A percentile compares a stretch with the other conserved stretches of the same genome.
phyloP scores from a whole-genome alignment of 2,113 vertebrate genomes.

The Hymenochirus boettgeri region DNA sequence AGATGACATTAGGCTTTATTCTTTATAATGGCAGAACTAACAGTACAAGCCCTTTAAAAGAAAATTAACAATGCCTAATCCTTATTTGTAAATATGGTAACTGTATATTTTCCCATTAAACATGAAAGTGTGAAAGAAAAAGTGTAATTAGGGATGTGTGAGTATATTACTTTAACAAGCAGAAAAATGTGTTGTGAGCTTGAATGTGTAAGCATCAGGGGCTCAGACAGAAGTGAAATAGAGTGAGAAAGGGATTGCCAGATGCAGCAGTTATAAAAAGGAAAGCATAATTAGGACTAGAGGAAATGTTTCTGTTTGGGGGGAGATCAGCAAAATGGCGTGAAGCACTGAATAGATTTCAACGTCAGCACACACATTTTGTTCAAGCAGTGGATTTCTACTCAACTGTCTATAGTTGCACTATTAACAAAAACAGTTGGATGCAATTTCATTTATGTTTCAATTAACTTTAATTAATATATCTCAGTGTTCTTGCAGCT shows the following conservation, averaged over 20 bases:
- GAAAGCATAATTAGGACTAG: conserved; percentile 40
- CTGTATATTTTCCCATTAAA: no score
- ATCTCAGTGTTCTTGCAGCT: conserved; percentile 17
- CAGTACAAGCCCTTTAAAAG: no score
- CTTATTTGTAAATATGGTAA: no score
- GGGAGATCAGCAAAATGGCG: conserved; percentile 27
- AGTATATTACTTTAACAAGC: background rate
- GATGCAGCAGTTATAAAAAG: conserved; percentile 39
- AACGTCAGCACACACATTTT: conserved; percentile 28
- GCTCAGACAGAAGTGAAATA: conserved; percentile 32
- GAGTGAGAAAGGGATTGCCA: conserved; percentile 38
- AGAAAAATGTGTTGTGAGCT: conserved; percentile 1
- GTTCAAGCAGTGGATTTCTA: conserved; percentile 20
- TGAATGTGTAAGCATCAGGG: conserved; percentile 14
- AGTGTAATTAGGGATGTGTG: background rate
- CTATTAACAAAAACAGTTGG: conserved; percentile 9
- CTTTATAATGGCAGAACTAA: no score
- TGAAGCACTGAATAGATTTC: conserved; percentile 25
- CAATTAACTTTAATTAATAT: conserved; percentile 37
- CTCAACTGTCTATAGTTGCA: conserved; percentile 2
- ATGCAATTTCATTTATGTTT: conserved; percentile 25
- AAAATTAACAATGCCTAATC: no score
- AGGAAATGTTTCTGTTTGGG: conserved; percentile 35
- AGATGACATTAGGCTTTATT: no score
- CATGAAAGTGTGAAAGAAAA: no score